These are phyloP conservation scores for Syngnathus scovelli DNA, from an alignment of 2,113 vertebrate genomes.

Conservation along the genomic window DNA sequence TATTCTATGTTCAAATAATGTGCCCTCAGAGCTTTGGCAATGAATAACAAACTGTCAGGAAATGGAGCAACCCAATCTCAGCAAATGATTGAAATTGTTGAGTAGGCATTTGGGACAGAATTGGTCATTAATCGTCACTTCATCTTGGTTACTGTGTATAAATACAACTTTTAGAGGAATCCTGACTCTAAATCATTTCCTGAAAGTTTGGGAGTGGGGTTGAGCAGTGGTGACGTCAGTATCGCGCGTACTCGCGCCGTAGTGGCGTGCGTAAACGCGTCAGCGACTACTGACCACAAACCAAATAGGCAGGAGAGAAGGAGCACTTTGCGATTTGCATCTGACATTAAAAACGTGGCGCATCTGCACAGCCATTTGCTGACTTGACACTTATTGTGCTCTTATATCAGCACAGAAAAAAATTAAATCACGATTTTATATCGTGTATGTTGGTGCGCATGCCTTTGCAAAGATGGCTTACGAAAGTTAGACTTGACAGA, in stretches of 20 bases:
- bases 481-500: neutral
- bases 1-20: conserved; percentile 7
- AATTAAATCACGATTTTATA: too few relatives aligned
- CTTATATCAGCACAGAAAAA: neutral
- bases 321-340: neutral
- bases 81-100: conserved; percentile 17
- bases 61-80: neutral
- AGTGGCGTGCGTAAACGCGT: conserved; percentile 61
- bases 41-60: conserved; percentile 14
- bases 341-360: neutral
- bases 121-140: conserved; percentile 11
- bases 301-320: conserved; percentile 1
- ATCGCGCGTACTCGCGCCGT: conserved; percentile 30
- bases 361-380: conserved; percentile 1
- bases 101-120: conserved; percentile 29
- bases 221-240: conserved; percentile 57
- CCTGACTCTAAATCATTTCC: neutral
- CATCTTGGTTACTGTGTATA: conserved; percentile 13
- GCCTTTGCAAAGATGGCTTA: neutral
- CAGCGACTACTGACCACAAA: conserved; percentile 27
- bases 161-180: neutral
- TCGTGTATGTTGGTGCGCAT: too few relatives aligned
- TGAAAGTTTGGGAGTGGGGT: conserved; percentile 31
- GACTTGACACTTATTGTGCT: neutral
- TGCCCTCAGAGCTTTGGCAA: conserved; percentile 8